phyloP scores from a whole-genome alignment of 2,113 vertebrate species.

The Rhabdomys dilectus region DNA sequence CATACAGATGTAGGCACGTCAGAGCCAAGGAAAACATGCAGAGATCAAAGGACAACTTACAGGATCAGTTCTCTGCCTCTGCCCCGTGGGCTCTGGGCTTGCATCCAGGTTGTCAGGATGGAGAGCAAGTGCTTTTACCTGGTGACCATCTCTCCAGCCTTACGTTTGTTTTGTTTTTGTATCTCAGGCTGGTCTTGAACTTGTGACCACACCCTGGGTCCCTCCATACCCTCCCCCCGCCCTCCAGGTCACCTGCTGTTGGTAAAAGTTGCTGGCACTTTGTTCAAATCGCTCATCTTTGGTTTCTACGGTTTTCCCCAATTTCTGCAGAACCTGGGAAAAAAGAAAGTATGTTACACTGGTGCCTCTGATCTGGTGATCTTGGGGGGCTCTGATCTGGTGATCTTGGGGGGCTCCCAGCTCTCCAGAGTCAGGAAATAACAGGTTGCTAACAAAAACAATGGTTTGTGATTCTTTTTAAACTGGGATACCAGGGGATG shows the following conservation, averaged over 20 bases:
- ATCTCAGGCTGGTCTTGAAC: background rate
- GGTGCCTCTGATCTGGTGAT: background rate
- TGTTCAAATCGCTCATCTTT: constrained; percentile 94
- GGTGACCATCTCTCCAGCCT: background rate
- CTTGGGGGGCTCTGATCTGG: background rate
- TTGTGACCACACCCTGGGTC: background rate
- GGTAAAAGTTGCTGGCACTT: constrained; percentile 88
- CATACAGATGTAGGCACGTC: background rate
- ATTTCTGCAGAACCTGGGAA: constrained; percentile 93
- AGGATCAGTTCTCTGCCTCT: background rate
- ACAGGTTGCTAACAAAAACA: background rate
- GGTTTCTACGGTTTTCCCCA: constrained; percentile 94
- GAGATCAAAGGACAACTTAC: background rate
- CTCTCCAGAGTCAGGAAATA: constrained; percentile 8
- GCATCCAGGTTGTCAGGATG: background rate
- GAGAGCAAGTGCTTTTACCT: background rate
- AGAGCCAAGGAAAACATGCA: background rate
- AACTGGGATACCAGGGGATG: background rate
- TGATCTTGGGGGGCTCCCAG: background rate
- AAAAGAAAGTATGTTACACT: constrained; percentile 8
- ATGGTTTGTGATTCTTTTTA: constrained; percentile 56
- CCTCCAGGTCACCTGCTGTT: constrained; percentile 92
- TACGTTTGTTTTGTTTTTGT: background rate
- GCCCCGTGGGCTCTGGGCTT: background rate
- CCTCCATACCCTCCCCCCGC: background rate